Evolutionary conservation across 2,888 invertebrate species (phyloP), one percentile per base, ranked within the genome.

Genomic region (Nipponacmea schrenckii): DNA sequence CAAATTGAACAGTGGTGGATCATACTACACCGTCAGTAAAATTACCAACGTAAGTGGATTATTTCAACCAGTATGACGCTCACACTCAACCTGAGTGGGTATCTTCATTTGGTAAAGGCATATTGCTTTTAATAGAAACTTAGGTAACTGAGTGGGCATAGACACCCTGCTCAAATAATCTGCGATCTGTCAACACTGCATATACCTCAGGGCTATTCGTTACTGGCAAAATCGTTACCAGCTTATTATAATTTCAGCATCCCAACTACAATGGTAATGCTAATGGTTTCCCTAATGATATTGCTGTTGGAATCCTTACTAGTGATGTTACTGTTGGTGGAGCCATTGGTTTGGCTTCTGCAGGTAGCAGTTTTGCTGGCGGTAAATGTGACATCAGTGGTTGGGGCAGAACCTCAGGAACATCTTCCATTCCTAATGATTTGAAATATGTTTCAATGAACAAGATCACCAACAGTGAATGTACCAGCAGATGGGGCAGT

Each of bases 261-360:
- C 75, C 75, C 2, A 46, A 65, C 27, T 80, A 76, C 74, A 70
- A 68, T 65, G 62, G 64, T 20, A 75, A 63, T 62, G 67, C 46
- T 44, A 68, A 56, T 12, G 79, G 79, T 24, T 77, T 68, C 70
- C 77, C 81, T 63, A 79, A 81, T 64, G 81, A 79, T 69, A 75
- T 81, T 46, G 77, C 76, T 50, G 17, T 78, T 24, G 46, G 79
- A 24, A 70, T 69, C 26, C 70, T 79, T 62, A 17, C 65, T n/a
- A 50, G 68, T 4, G 1, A 72, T n/a, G 46, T 75, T 0, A 66
- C 68, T 48, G 64, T 70, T 48, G 72, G 72, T 65, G 56, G 45
- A n/a, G 8, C 10, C 39, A 67, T 73, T 20, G 62, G 72, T 14
- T 62, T 73, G 63, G 74, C 73, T 24, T 50, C 72, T 27, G 31